These are phyloP conservation scores for Beris chalybata DNA, from an alignment of 2,888 invertebrate species.

Conservation along the genomic window DNA sequence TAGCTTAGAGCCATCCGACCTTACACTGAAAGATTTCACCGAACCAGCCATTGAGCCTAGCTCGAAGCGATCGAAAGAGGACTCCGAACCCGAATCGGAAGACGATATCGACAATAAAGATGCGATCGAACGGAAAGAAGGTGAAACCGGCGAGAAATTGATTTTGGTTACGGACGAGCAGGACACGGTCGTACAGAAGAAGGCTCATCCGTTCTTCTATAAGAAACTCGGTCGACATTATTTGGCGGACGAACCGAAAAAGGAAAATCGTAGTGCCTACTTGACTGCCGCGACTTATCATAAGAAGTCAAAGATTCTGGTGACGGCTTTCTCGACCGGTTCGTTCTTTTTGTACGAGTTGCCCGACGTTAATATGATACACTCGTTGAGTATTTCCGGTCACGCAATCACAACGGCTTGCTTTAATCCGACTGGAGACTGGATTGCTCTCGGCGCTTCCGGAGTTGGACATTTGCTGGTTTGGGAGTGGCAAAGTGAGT, in stretches of 20 bases:
- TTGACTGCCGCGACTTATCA: constrained; percentile 86
- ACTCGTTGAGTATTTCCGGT: constrained; percentile 85
- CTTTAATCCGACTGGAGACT: constrained; percentile 88
- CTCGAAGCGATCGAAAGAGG: constrained; percentile 39
- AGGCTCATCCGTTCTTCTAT: constrained; percentile 61
- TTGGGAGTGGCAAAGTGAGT: constrained; percentile 97
- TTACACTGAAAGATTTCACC: constrained; percentile 34
- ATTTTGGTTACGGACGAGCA: constrained; percentile 56
- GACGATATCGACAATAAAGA: constrained; percentile 62
- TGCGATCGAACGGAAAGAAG: constrained; percentile 41
- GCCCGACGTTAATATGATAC: constrained; percentile 91
- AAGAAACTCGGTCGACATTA: constrained; percentile 74
- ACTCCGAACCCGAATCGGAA: constrained; percentile 59
- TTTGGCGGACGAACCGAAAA: constrained; percentile 70
- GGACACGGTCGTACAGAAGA: constrained; percentile 51
- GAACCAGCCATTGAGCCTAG: constrained; percentile 31
- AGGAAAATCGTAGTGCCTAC: constrained; percentile 63
- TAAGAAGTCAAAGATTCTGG: constrained; percentile 74
- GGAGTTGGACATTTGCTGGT: constrained; percentile 91
- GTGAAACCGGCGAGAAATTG: constrained; percentile 51
- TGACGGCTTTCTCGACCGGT: constrained; percentile 89
- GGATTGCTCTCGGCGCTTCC: constrained; percentile 92
- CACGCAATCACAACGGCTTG: constrained; percentile 78
- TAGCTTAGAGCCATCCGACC: constrained; percentile 60
- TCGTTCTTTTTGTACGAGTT: constrained; percentile 92